A percentile compares a stretch with the other conserved stretches of the same genome.
phyloP scores from a whole-genome alignment of 1,140 invertebrate species.

The Listronotus oregonensis region DNA sequence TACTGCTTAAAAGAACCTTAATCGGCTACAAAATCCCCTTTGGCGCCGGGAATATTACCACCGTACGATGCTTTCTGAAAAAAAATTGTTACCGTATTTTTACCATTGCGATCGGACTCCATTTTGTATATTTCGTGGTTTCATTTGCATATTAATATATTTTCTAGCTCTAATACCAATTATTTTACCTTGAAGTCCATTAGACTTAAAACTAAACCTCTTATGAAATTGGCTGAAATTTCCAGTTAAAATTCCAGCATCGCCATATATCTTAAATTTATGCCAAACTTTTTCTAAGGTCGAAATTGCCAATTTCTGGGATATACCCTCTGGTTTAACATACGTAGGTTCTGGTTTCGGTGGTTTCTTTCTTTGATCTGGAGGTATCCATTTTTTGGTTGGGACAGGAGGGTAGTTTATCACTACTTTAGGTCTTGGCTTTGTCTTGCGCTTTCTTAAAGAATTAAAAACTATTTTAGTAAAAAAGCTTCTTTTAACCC shows the following conservation, averaged over 20 bases:
- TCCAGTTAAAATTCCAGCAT: constrained; percentile 37
- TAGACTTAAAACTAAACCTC: constrained; percentile 44
- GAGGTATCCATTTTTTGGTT: constrained; percentile 51
- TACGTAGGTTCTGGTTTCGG: constrained; percentile 35
- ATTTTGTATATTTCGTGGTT: too few relatives aligned
- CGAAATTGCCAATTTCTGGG: constrained; percentile 44
- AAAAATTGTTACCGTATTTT: too few relatives aligned
- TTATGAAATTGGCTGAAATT: constrained; percentile 45
- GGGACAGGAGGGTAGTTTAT: constrained; percentile 50
- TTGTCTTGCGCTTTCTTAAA: too few relatives aligned
- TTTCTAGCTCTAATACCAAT: too few relatives aligned
- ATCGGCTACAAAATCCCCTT: too few relatives aligned
- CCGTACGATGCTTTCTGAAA: too few relatives aligned
- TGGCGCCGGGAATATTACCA: too few relatives aligned
- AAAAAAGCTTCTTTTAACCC: too few relatives aligned
- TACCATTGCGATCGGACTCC: too few relatives aligned
- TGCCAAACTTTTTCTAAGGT: constrained; percentile 48
- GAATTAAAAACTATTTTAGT: too few relatives aligned
- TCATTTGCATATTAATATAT: too few relatives aligned
- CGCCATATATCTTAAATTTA: constrained; percentile 36
- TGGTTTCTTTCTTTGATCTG: constrained; percentile 42
- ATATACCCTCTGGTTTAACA: constrained; percentile 43
- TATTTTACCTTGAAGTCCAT: constrained; percentile 49
- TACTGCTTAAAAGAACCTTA: too few relatives aligned
- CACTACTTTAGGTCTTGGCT: constrained; percentile 26